Conservation (phyloP, 2,888 invertebrate genomes). For the Pseudococcus jackbeardsleyi region DNA sequence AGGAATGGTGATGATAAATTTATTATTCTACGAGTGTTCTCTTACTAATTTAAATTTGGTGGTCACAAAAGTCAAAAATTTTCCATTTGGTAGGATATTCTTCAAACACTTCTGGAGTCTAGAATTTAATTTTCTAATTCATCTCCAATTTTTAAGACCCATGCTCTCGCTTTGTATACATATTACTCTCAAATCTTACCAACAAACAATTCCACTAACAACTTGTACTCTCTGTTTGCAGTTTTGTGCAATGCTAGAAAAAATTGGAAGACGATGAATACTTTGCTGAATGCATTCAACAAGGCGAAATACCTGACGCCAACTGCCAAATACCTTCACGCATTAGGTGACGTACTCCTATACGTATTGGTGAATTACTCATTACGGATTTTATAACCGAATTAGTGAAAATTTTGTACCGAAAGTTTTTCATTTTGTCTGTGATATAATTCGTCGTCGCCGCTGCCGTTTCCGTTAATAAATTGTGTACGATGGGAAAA, state of each 20-base stretch:
- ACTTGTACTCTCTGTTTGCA: background rate
- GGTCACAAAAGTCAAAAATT: no score
- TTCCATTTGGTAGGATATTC: no score
- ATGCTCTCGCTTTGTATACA: no score
- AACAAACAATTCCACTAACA: background rate
- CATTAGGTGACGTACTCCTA: slow-evolving; percentile 62
- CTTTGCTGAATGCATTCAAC: slow-evolving; percentile 65
- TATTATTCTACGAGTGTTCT: no score
- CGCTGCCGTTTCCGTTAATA: slow-evolving; percentile 29
- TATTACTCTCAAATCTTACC: no score
- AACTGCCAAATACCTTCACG: slow-evolving; percentile 65
- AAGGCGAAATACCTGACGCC: slow-evolving; percentile 65
- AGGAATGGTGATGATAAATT: no score
- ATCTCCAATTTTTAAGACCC: no score
- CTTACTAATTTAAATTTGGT: no score
- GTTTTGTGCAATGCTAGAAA: slow-evolving; percentile 63
- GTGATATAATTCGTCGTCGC: slow-evolving; percentile 58
- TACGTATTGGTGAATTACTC: slow-evolving; percentile 65
- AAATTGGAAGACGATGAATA: slow-evolving; percentile 62
- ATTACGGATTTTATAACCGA: slow-evolving; percentile 62
- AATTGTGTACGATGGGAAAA: slow-evolving; percentile 45
- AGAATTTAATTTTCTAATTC: no score
- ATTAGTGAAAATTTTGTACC: slow-evolving; percentile 44
- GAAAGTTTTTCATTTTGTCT: slow-evolving; percentile 54
- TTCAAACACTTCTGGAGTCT: no score